A percentile compares a stretch with the other conserved stretches of the same genome.
phyloP scores from a whole-genome alignment of 2,113 vertebrate genomes.

The Phrynocephalus versicolor region DNA sequence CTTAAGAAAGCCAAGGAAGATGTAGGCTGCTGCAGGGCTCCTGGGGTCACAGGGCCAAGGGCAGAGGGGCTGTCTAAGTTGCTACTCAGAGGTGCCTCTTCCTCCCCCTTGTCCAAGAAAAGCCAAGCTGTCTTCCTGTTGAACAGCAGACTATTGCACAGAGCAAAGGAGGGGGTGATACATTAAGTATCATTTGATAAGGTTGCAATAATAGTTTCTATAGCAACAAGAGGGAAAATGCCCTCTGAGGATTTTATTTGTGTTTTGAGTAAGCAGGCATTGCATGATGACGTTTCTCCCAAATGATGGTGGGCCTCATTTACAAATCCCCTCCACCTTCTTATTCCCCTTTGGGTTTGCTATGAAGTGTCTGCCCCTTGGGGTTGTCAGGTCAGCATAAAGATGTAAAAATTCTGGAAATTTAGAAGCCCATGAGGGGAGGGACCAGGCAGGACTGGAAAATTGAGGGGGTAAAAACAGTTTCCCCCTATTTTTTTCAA shows the following conservation, averaged over 20 bases:
- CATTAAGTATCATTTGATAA: conserved; percentile 72
- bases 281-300: conserved; percentile 59
- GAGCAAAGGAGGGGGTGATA: conserved; percentile 55
- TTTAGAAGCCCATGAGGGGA: no score
- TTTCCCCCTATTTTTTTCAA: no score
- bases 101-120: conserved; percentile 14
- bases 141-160: conserved; percentile 51
- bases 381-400: no score
- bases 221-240: conserved; percentile 67
- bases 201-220: conserved; percentile 77
- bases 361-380: not conserved
- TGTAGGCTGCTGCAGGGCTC: not conserved
- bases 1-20: conserved; percentile 31
- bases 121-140: conserved; percentile 23
- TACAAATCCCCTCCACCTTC: not conserved
- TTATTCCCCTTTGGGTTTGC: not conserved
- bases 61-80: not conserved
- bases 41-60: not conserved
- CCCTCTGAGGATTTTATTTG: conserved; percentile 66
- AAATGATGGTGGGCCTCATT: not conserved
- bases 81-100: not conserved
- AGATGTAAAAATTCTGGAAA: no score
- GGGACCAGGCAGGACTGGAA: no score
- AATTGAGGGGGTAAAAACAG: no score
- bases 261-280: conserved; percentile 63